These are phyloP conservation scores for Apus apus DNA, from an alignment of 2,113 vertebrate species.

Conservation along the genomic window DNA sequence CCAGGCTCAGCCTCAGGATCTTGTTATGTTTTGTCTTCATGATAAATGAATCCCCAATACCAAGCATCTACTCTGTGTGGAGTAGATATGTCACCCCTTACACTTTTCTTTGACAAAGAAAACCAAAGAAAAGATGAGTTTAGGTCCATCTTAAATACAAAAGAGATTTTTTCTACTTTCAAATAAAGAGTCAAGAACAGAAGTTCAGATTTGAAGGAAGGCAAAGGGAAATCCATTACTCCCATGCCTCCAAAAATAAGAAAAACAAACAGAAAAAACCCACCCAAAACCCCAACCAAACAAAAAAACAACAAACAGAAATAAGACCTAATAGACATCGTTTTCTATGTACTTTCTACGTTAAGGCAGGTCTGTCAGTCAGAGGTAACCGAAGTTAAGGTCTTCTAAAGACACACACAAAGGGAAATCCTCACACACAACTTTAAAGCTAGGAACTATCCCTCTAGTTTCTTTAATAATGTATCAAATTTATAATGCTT, in stretches of 20 bases:
- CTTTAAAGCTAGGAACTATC: background rate
- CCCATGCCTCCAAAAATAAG: accelerated
- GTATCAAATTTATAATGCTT: background rate
- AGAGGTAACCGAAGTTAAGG: background rate
- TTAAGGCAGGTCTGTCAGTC: background rate
- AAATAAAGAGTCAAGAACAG: background rate
- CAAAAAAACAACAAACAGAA: too few relatives aligned
- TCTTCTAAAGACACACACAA: accelerated
- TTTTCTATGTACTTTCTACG: background rate
- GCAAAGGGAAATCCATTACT: background rate
- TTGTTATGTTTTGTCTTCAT: constrained; percentile 43
- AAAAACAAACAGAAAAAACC: too few relatives aligned
- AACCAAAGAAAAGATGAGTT: background rate
- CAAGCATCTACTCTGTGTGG: background rate
- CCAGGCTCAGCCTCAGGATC: constrained; percentile 30
- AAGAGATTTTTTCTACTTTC: background rate
- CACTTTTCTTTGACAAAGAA: background rate
- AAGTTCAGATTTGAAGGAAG: background rate
- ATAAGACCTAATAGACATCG: background rate
- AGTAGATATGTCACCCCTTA: constrained; percentile 22
- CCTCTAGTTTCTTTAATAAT: background rate
- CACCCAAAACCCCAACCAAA: too few relatives aligned
- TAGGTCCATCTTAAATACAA: background rate
- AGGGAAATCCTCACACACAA: background rate
- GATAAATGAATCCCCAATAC: constrained; percentile 49